A percentile compares a stretch with the other conserved stretches of the same genome.
These are phyloP conservation scores for Brachypodius melanocephalos DNA, from an alignment of 2,113 vertebrate genomes.

Conservation along the genomic window DNA sequence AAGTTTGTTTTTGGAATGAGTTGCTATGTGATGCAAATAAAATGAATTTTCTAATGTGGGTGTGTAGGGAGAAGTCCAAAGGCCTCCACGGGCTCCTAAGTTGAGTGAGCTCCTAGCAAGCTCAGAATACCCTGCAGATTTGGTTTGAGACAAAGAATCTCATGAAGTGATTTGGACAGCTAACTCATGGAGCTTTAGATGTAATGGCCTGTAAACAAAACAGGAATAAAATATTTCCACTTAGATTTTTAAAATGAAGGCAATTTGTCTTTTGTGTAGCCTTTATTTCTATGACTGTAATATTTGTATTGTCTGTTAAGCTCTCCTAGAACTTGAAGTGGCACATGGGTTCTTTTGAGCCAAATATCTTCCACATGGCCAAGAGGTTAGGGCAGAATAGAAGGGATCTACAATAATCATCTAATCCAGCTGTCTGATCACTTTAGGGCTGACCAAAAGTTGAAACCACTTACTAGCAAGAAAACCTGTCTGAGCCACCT, in stretches of 20 bases:
- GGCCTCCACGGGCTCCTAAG: neutral
- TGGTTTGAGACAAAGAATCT: neutral
- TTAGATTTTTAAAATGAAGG: neutral
- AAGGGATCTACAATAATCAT: neutral
- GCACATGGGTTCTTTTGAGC: neutral
- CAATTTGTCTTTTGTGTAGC: neutral
- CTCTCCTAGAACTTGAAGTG: neutral
- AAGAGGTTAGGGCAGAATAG: neutral
- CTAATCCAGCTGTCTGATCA: neutral
- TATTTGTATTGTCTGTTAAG: neutral
- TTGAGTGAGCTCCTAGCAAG: neutral
- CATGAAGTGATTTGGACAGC: neutral
- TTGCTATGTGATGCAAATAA: neutral
- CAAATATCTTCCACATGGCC: neutral
- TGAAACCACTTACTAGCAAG: neutral
- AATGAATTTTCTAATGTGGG: neutral
- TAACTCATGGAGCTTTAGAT: neutral
- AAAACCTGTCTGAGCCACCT: neutral
- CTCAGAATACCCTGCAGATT: neutral
- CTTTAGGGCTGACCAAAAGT: neutral
- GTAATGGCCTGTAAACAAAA: neutral
- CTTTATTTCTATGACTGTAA: neutral
- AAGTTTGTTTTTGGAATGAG: neutral
- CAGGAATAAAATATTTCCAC: neutral
- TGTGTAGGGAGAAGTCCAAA: neutral